Evolutionary conservation across 2,888 invertebrate genomes (phyloP).

Genomic region (Agrypnus murinus): DNA sequence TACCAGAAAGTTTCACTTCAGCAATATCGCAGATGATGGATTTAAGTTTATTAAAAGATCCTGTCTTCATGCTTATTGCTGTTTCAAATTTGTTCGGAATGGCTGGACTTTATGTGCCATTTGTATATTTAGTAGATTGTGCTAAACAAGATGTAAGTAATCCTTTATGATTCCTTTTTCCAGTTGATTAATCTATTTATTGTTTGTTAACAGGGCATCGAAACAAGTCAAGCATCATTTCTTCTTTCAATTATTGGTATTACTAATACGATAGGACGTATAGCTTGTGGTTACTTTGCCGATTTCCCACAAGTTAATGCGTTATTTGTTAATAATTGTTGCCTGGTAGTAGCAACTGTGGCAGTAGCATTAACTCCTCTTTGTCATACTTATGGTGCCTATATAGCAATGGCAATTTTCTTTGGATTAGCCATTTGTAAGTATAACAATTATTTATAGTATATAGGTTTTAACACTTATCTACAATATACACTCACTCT

Average conservation of each 20-base stretch:
- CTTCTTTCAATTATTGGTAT: constrained; percentile 90
- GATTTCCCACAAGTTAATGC: constrained; percentile 95
- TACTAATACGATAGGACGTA: constrained; percentile 95
- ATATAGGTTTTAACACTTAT: constrained; percentile 15
- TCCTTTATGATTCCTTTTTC: constrained; percentile 1
- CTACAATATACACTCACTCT: no score
- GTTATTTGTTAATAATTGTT: constrained; percentile 93
- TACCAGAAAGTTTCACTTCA: constrained; percentile 88
- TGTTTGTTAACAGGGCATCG: constrained; percentile 79
- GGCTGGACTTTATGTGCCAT: constrained; percentile 97
- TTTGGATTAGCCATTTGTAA: constrained; percentile 95
- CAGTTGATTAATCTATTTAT: background rate
- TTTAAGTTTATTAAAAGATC: constrained; percentile 89
- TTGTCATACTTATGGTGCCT: constrained; percentile 84
- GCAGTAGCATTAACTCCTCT: constrained; percentile 89
- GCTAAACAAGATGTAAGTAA: constrained; percentile 80
- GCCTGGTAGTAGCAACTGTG: constrained; percentile 91
- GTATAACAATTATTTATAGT: constrained; percentile 71
- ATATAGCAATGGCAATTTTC: constrained; percentile 87
- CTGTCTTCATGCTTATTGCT: constrained; percentile 93
- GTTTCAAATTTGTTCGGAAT: constrained; percentile 97
- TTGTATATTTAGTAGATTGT: constrained; percentile 93
- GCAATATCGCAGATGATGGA: constrained; percentile 94
- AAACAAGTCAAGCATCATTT: constrained; percentile 81
- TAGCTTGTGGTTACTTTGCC: constrained; percentile 91